Conservation (phyloP, 2,888 invertebrate genomes). For the Oxyteleia sp. region DNA sequence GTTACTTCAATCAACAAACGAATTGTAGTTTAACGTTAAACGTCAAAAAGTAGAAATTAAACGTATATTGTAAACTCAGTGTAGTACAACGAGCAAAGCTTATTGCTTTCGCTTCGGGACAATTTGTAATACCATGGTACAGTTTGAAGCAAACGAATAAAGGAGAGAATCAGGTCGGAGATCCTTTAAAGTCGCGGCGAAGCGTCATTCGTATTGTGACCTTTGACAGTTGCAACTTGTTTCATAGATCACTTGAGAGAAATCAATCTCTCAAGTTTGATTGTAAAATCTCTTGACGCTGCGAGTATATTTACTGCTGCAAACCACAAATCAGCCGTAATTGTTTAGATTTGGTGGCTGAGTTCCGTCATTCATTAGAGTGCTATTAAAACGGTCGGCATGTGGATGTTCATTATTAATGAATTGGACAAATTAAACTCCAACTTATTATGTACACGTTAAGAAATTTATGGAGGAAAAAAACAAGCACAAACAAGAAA, state of each 20-base stretch:
- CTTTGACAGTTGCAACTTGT: conserved; percentile 55
- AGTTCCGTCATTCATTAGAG: conserved; percentile 61
- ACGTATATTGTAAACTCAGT: no score
- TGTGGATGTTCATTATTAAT: conserved; percentile 44
- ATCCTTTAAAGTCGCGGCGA: conserved; percentile 54
- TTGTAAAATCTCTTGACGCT: conserved; percentile 67
- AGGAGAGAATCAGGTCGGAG: conserved; percentile 38
- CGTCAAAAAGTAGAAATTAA: no score
- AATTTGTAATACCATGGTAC: conserved; percentile 41
- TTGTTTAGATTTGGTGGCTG: conserved; percentile 72
- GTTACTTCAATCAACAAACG: no score
- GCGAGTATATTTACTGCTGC: conserved; percentile 60
- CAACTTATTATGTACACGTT: conserved; percentile 30
- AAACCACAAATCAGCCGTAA: conserved; percentile 75
- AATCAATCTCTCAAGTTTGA: conserved; percentile 61
- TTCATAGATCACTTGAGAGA: conserved; percentile 18
- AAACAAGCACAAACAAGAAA: neutral
- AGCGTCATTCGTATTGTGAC: conserved; percentile 52
- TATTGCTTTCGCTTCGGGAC: conserved; percentile 45
- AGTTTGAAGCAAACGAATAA: conserved; percentile 34
- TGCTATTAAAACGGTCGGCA: conserved; percentile 59
- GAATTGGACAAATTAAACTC: conserved; percentile 42
- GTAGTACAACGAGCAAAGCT: no score
- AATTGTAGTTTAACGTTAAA: no score
- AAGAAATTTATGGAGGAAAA: conserved; percentile 24